Evolutionary conservation across 2,888 invertebrate genomes (phyloP), one percentile per base, ranked within the genome.

Genomic region (Cerastis leucographa): DNA sequence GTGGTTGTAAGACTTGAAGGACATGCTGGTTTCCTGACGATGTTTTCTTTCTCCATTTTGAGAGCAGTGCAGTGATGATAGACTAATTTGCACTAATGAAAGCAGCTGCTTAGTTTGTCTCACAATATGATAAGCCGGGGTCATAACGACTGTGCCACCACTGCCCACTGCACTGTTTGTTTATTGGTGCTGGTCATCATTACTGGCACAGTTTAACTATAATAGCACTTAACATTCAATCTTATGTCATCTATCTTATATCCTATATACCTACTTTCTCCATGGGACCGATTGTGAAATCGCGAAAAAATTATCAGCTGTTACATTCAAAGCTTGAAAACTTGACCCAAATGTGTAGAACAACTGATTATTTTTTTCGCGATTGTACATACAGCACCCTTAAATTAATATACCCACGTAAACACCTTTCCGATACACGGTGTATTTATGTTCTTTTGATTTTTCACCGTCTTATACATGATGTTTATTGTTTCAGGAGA

Each of bases 401-500:
- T 35, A 59, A 29, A 59, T 56, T 17, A 25, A 8, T 25, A 29
- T 17, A 14, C 17, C 14, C 12, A 25, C 56, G n/a, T n/a, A n/a
- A n/a, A n/a, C n/a, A 25, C 6, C 25, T 56, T 56, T 56, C 2
- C 17, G 25, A 25, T 56, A 25, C 56, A 56, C 56, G 14, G 14
- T 25, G 14, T 54, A 54, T n/a, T n/a, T 4, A 3, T 22, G 11
- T 54, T 29, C 7, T 19, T 61, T 25, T 25, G 2, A 61, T 25
- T 59, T 7, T 29, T 19, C 2, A 54, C 29, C 0, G 42, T 42
- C 22, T 51, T 14, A 72, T 29, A 14, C n/a, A 29, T 56, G 1
- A 29, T 73, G 19, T 72, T 68, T 51, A 25, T 85, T 85, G 76
- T 88, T 88, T 22, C 86, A 88, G 88, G 61, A 69, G 11, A 72